Base-by-base conservation (phyloP, 1,140 invertebrate species). In the Drosophila mojavensis region DNA sequence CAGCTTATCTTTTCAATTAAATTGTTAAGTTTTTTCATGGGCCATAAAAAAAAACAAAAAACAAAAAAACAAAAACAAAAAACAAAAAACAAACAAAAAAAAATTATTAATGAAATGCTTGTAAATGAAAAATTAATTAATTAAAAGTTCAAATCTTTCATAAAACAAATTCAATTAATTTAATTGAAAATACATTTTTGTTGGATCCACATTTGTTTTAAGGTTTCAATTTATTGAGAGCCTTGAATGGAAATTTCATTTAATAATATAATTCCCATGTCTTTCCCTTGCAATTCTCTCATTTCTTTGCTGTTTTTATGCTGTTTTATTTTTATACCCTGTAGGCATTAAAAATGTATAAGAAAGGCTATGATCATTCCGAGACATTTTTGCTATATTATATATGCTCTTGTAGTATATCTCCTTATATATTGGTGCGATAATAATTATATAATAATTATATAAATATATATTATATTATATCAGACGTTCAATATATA, bases 1-100 rank as follows among this genome's bases (percentile, higher is more conserved):
- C 43, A 17, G n/a, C 43, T 47, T 47, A 47, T 47, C 43, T 47
- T 17, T 47, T 47, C 43, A 47, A 47, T 47, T 47, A 15, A 47
- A 7, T 17, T 47, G 7, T 17, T 9, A 2, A 3, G 11, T 39
- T 39, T 39, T 39, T 39, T 33, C 5, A 36, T 36, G 20, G 20
- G 20, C 20, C 33, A 36, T 7, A 39, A 11, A 39, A 39, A 39
- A 17, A 17, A 17, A 17, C 0, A 17, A 17, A 17, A 17, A 17
- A 17, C 17, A 17, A n/a, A n/a, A n/a, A n/a, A n/a, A n/a, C n/a
- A 39, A 17, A 17, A 17, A 17, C 0, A 17, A 17, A 17, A 17
- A 17, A 17, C 17, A 17, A 39, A 11, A 39, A 39, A 39, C 0
- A 17, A 17, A 17, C 0, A 17, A 17, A 17, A 17, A 17, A 17